Evolutionary conservation across 2,113 vertebrate genomes (phyloP), one percentile per base, ranked within the genome.

Genomic region (Tachysurus vachellii): DNA sequence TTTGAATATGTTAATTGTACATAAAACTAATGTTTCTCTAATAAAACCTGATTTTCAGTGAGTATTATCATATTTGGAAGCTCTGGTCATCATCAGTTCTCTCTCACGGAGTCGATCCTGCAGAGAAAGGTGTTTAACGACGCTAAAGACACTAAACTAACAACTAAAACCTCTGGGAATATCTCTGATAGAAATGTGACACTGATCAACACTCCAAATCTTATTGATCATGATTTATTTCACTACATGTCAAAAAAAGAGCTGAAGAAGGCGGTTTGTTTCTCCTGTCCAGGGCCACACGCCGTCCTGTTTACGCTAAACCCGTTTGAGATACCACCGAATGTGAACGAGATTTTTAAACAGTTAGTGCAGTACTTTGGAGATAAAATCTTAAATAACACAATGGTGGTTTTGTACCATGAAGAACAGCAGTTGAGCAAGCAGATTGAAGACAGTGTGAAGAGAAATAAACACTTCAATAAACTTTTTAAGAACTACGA

Each of bases 261-360:
- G 80, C 10, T 91, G 19, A 71, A 62, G 79, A 86, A 87, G 62
- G 87, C 88, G 3, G 77, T 91, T 36, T 91, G 88, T 83, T 90
- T 90, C 66, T 89, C 88, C 54, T 87, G 86, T 71, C 90, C 89
- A 26, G 88, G 89, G 2, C 90, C 90, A 50, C 86, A 84, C 47
- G 84, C 81, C 75, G 7, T 88, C 6, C 7, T 91, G 13, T 44
- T 89, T 7, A 73, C 64, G 8, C n/a, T 84, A 23, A 64, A 80
- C 31, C 75, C 87, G 3, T 68, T n/a, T 2, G 16, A 87, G n/a
- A 11, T 85, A 50, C 71, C 82, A 19, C 0, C 42, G 3, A 21
- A 86, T 14, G 6, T 36, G 21, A 82, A 31, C 28, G 28, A 87
- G 8, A 13, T 62, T 26, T 80, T 88, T 53, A 81, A 88, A 28